phyloP scores from a whole-genome alignment of 2,797 vertebrate genomes.

The Helarctos malayanus region DNA sequence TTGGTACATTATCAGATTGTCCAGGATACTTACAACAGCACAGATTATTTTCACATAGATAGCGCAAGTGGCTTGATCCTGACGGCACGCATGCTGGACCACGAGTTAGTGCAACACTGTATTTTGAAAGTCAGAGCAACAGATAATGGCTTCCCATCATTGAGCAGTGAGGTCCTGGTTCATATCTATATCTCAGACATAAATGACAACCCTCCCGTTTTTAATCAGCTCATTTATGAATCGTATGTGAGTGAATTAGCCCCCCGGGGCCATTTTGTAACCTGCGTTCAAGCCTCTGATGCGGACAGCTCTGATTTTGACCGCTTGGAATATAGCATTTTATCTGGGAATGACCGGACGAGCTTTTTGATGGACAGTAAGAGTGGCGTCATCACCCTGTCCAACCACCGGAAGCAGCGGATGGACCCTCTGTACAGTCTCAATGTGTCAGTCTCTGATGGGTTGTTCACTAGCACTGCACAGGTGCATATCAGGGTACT shows the following conservation, averaged over 20 bases:
- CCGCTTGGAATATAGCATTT: constrained; percentile 95
- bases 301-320: constrained; percentile 96
- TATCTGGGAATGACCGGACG: constrained; percentile 96
- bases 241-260: constrained; percentile 97
- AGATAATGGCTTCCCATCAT: constrained; percentile 96
- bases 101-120: constrained; percentile 94
- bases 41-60: constrained; percentile 98
- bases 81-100: constrained; percentile 96
- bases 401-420: constrained; percentile 94
- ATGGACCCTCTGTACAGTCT: constrained; percentile 96
- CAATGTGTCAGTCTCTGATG: constrained; percentile 98
- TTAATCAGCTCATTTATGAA: constrained; percentile 98
- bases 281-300: constrained; percentile 97
- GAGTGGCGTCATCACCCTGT: constrained; percentile 94
- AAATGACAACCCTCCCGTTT: constrained; percentile 97
- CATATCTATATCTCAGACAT: constrained; percentile 94
- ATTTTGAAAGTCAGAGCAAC: constrained; percentile 95
- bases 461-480: constrained; percentile 97
- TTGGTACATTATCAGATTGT: constrained; percentile 96
- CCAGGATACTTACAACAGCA: constrained; percentile 95
- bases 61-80: constrained; percentile 97
- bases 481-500: constrained; percentile 96
- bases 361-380: constrained; percentile 95
- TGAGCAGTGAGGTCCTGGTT: constrained; percentile 95
- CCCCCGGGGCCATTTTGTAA: constrained; percentile 96